These are phyloP conservation scores for Cryptomyrus ogoouensis DNA, from an alignment of 2,113 vertebrate genomes.

Conservation along the genomic window DNA sequence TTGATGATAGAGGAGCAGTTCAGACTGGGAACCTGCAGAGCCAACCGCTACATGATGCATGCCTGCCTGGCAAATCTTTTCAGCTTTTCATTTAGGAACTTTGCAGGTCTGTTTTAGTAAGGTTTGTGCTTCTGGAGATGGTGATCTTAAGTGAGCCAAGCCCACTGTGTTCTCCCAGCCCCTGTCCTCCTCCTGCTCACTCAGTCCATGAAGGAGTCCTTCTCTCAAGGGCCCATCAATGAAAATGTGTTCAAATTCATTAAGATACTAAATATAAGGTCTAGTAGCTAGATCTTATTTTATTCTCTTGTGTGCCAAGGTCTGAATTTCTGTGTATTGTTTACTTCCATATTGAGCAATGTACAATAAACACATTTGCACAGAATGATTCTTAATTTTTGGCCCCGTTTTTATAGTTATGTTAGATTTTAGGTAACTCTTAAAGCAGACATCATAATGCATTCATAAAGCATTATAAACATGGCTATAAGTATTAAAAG, in stretches of 20 bases:
- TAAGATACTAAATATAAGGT: background rate
- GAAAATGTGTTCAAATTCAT: background rate
- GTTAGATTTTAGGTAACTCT: background rate
- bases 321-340: slow-evolving; percentile 3
- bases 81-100: background rate
- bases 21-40: background rate
- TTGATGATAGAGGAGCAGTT: background rate
- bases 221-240: background rate
- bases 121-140: background rate
- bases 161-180: background rate
- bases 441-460: background rate
- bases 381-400: background rate
- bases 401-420: background rate
- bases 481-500: background rate
- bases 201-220: background rate
- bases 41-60: background rate
- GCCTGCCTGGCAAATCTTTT: background rate
- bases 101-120: background rate
- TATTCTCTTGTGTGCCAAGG: slow-evolving; percentile 3
- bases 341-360: background rate
- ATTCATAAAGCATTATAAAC: background rate
- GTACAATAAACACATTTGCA: slow-evolving; percentile 9
- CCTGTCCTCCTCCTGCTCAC: background rate
- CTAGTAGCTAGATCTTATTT: slow-evolving; percentile 1
- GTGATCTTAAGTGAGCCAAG: background rate